Conservation (phyloP, 2,113 vertebrate species). For the Scophthalmus maximus region DNA sequence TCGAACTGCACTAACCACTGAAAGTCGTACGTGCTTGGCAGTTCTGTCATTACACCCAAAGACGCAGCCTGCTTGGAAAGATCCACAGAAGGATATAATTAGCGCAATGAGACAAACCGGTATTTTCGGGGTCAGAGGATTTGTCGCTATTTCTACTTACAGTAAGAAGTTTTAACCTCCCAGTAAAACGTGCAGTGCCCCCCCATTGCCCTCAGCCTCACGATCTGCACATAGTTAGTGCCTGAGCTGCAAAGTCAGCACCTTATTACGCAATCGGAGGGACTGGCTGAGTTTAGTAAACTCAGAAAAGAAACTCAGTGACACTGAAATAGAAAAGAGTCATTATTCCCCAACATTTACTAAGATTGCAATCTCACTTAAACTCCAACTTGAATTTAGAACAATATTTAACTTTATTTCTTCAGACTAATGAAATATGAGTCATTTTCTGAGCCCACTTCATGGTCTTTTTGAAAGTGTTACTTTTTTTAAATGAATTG, state of each 20-base stretch:
- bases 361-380: neutral
- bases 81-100: conserved; percentile 57
- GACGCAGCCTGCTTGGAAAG: conserved; percentile 33
- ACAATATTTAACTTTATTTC: neutral
- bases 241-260: conserved; percentile 47
- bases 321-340: conserved; percentile 48
- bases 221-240: conserved; percentile 19
- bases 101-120: conserved; percentile 48
- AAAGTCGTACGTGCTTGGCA: conserved; percentile 3
- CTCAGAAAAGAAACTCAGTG: conserved; percentile 24
- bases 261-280: conserved; percentile 58
- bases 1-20: conserved; percentile 1
- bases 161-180: conserved; percentile 25
- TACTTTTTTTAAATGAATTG: no score
- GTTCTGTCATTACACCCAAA: conserved; percentile 43
- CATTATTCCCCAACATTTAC: conserved; percentile 8
- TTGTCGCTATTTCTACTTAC: conserved; percentile 53
- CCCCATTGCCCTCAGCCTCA: neutral
- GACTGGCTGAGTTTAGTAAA: conserved; percentile 31
- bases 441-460: neutral
- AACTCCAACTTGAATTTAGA: neutral
- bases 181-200: neutral
- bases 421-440: neutral
- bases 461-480: no score
- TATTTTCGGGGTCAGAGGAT: conserved; percentile 56